phyloP scores from a whole-genome alignment of 2,113 vertebrate genomes.

The Bombycilla garrulus region DNA sequence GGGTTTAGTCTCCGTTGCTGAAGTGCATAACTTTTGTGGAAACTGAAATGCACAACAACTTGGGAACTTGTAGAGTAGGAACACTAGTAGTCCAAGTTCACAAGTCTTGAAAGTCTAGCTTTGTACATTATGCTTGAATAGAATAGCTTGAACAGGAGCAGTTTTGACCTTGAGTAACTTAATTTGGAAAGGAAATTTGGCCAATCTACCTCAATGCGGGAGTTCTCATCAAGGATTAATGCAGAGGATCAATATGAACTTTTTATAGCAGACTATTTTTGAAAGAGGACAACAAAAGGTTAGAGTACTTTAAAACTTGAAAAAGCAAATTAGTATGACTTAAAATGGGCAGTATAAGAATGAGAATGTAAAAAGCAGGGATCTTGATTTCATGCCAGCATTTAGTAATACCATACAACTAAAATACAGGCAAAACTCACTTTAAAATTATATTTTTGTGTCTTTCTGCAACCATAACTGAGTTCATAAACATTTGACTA shows the following conservation, averaged over 20 bases:
- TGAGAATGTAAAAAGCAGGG: background rate
- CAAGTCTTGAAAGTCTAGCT: background rate
- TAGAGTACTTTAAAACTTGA: slow-evolving; percentile 20
- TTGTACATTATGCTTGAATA: background rate
- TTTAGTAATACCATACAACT: background rate
- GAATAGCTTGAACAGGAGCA: background rate
- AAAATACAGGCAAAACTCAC: background rate
- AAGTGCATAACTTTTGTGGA: background rate
- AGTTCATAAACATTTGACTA: background rate
- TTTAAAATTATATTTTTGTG: background rate
- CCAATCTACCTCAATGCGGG: background rate
- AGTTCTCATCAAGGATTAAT: slow-evolving; percentile 50
- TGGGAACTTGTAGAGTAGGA: background rate
- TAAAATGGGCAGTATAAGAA: background rate
- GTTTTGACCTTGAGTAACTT: slow-evolving; percentile 53
- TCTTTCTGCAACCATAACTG: background rate
- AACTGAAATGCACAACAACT: background rate
- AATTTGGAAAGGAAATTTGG: slow-evolving; percentile 52
- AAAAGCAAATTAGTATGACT: slow-evolving; percentile 10
- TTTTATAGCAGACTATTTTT: slow-evolving; percentile 42
- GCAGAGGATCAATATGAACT: slow-evolving; percentile 37
- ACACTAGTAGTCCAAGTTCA: background rate
- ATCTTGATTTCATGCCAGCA: background rate
- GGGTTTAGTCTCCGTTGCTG: background rate
- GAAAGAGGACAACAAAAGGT: slow-evolving; percentile 52